Evolutionary conservation across 2,888 invertebrate species (phyloP).

Genomic region (Amphiduros pacificus): DNA sequence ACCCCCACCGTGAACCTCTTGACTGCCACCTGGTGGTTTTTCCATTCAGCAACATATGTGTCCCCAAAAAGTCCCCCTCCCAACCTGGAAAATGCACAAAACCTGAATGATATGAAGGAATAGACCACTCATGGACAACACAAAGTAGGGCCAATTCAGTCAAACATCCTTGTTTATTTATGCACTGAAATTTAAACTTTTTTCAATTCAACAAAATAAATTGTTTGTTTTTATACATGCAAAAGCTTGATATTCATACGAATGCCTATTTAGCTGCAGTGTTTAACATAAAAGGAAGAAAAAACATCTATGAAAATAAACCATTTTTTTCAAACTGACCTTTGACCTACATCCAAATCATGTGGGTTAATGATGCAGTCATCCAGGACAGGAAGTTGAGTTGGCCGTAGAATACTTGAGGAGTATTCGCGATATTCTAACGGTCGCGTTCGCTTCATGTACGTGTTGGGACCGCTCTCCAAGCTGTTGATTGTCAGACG

Average conservation of each 20-base stretch:
- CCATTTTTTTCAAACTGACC: too few species aligned
- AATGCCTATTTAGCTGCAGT: too few species aligned
- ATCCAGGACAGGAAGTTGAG: slow-evolving; percentile 10
- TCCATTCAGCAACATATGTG: slow-evolving; percentile 52
- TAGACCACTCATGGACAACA: not conserved
- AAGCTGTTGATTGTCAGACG: slow-evolving; percentile 14
- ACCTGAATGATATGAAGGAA: not conserved
- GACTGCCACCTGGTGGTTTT: slow-evolving; percentile 44
- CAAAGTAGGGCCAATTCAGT: too few species aligned
- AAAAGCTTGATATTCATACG: too few species aligned
- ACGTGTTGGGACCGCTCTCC: slow-evolving; percentile 5
- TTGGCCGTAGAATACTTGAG: slow-evolving; percentile 3
- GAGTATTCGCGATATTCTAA: slow-evolving; percentile 20
- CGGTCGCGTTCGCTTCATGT: not conserved
- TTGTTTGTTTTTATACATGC: not conserved
- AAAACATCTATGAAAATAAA: too few species aligned
- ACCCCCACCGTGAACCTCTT: slow-evolving; percentile 51
- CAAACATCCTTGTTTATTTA: not conserved
- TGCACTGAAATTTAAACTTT: not conserved
- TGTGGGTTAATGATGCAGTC: slow-evolving; percentile 18
- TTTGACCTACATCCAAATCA: slow-evolving; percentile 27
- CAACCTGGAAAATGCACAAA: slow-evolving; percentile 34
- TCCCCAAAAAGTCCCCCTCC: slow-evolving; percentile 55
- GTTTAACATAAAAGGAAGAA: too few species aligned
- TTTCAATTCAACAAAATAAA: not conserved